Evolutionary conservation across 1,140 invertebrate genomes (phyloP), one percentile per base, ranked within the genome.

Genomic region (Pantala flavescens): DNA sequence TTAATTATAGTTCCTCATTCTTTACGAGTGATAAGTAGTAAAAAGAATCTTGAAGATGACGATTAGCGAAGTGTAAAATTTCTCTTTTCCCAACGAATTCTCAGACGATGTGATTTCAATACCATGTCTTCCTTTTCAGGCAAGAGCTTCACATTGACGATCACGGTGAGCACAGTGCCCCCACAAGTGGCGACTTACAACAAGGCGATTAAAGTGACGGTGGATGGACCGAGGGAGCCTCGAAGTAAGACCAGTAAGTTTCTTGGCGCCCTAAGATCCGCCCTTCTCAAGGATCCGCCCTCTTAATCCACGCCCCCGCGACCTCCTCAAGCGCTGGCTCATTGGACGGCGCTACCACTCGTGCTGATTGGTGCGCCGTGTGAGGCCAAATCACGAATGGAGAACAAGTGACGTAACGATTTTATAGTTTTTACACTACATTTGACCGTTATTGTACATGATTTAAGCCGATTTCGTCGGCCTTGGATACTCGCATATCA

Each of bases 201-300:
- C 79, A 98, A 98, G 83, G 96, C 96, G 43, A 98, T 99, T 83
- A 99, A 99, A 86, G 96, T 99, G 73, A 99, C 96, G 9, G 93
- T 94, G 23, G 97, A 99, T 84, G 97, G 97, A 80, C 97, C 97
- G n/a, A 85, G 97, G 80, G 97, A 99, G 84, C 96, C 97, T 12
- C 86, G 97, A 82, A 96, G 94, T 80, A 98, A 98, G 87, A 63
- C 49, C 49, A 63, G 49, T 63, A 63, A 63, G 49, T 63, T 5
- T 36, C 28, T 36, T 36, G 28, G 28, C n/a, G 9, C 28, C 28
- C 28, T 36, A 9, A 9, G n/a, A n/a, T n/a, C n/a, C 28, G 28
- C 28, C 28, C 2, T 36, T 5, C 28, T 36, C 28, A 9, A 36
- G 28, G 28, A 36, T 36, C 2, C 28, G n/a, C 49, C 49, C 49